phyloP scores from a whole-genome alignment of 2,888 invertebrate species.

The Cryptosula pallasiana region DNA sequence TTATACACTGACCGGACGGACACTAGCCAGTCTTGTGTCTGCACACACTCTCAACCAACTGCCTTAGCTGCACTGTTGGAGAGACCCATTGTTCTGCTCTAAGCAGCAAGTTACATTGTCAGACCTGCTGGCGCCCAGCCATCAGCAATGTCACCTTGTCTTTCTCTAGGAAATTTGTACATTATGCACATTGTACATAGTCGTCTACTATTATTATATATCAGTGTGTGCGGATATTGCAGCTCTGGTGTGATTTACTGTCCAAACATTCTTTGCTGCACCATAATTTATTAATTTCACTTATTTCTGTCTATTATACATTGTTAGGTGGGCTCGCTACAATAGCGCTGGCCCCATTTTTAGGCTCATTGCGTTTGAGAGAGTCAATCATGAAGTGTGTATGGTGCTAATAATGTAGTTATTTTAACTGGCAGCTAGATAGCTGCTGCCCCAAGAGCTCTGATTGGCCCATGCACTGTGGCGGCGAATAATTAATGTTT shows the following conservation, averaged over 20 bases:
- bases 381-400: neutral
- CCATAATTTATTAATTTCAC: too few species aligned
- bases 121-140: too few species aligned
- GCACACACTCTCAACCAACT: too few species aligned
- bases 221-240: neutral
- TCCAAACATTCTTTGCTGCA: neutral
- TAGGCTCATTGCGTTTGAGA: neutral
- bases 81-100: too few species aligned
- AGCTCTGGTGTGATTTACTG: neutral
- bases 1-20: too few species aligned
- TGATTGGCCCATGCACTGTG: too few species aligned
- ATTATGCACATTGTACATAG: neutral
- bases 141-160: neutral
- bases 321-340: neutral
- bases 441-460: too few species aligned
- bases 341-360: neutral
- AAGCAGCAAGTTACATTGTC: too few species aligned
- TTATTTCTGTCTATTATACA: neutral
- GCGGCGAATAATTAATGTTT: too few species aligned
- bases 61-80: too few species aligned
- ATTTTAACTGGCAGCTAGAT: neutral
- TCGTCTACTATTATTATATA: neutral
- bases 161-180: slow-evolving; percentile 16
- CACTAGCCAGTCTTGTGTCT: too few species aligned
- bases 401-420: neutral